These are phyloP conservation scores for Cetoscarus ocellatus DNA, from an alignment of 2,797 vertebrate genomes.

Conservation along the genomic window DNA sequence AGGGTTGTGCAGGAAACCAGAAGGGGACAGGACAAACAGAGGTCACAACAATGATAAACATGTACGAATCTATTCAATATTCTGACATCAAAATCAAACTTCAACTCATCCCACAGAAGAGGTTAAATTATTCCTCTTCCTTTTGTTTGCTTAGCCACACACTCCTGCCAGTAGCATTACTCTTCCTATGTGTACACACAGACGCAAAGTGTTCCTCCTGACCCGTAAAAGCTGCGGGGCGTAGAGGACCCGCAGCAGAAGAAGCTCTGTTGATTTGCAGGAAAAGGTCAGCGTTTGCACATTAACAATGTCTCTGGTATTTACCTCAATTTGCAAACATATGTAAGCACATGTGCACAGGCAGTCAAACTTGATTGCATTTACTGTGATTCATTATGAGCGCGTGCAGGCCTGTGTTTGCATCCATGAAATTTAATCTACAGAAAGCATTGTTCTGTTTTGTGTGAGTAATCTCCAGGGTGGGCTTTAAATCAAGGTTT, in stretches of 20 bases:
- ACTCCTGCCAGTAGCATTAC: slow-evolving; percentile 26
- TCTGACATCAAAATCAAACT: slow-evolving; percentile 23
- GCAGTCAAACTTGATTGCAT: slow-evolving; percentile 47
- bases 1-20: slow-evolving; percentile 36
- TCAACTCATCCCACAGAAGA: background rate
- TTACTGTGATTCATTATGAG: slow-evolving; percentile 26
- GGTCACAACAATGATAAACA: background rate
- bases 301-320: slow-evolving; percentile 55
- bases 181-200: slow-evolving; percentile 24
- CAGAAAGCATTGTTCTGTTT: background rate
- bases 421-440: slow-evolving; percentile 20
- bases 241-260: slow-evolving; percentile 41
- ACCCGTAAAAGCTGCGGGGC: slow-evolving; percentile 59
- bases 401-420: slow-evolving; percentile 12
- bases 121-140: slow-evolving; percentile 7
- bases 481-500: no score
- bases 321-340: slow-evolving; percentile 67
- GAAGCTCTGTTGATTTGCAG: slow-evolving; percentile 51
- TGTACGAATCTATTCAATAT: background rate
- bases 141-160: slow-evolving; percentile 37
- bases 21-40: slow-evolving; percentile 12
- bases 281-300: slow-evolving; percentile 70
- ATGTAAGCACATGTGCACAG: slow-evolving; percentile 23
- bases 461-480: no score
- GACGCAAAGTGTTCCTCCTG: slow-evolving; percentile 52